phyloP scores from a whole-genome alignment of 2,888 invertebrate genomes.

The Lingula anatina region DNA sequence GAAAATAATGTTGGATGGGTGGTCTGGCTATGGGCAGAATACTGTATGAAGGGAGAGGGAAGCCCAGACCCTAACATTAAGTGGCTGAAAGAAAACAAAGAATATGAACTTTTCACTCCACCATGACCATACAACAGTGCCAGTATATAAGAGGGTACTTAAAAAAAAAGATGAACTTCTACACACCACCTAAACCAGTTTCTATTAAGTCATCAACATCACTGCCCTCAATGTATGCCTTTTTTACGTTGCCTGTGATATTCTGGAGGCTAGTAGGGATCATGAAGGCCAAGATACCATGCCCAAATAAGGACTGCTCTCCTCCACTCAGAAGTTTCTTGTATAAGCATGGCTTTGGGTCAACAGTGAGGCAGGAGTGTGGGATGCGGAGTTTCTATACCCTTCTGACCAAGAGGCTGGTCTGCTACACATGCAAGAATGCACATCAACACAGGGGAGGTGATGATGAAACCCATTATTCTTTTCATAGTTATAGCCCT shows the following conservation, averaged over 20 bases:
- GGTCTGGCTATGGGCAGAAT: too few species aligned
- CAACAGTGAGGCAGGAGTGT: background rate
- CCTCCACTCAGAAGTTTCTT: background rate
- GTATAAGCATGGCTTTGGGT: background rate
- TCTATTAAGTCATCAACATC: background rate
- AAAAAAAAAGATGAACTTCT: background rate
- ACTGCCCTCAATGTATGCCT: background rate
- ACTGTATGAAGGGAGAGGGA: background rate
- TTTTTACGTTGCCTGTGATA: background rate
- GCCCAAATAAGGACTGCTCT: background rate
- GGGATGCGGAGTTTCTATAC: background rate
- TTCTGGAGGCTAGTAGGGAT: background rate
- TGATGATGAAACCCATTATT: background rate
- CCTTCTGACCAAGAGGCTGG: background rate
- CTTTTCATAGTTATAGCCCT: background rate
- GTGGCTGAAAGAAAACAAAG: background rate
- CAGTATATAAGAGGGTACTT: background rate
- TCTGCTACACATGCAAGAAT: background rate
- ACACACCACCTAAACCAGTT: background rate
- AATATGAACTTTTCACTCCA: background rate
- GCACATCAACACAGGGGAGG: background rate
- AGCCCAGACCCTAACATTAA: background rate
- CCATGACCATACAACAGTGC: background rate
- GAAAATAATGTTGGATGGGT: too few species aligned
- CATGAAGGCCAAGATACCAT: background rate